Evolutionary conservation across 2,888 invertebrate species (phyloP), one percentile per base, ranked within the genome.

Genomic region (Griposia aprilina): DNA sequence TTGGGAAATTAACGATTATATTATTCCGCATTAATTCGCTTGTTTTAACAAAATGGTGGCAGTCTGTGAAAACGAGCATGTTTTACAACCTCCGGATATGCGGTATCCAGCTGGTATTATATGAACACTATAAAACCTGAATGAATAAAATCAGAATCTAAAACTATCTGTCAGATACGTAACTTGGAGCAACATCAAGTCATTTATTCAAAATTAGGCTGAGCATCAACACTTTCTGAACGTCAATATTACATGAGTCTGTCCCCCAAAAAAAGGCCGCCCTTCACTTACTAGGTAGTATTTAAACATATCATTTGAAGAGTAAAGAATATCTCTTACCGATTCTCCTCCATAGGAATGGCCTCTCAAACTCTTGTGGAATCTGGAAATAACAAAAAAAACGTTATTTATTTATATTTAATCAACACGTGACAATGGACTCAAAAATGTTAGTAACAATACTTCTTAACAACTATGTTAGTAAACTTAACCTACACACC

Each of bases 311-410:
- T 23, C 26, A 26, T 20, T 26, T 26, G 8, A 15, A 68, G 0
- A 30, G 13, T 20, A 30, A n/a, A 52, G 0, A 41, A 15, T 0
- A n/a, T 11, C 10, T 41, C 81, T 81, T 78, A 83, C 81, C 79
- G 55, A 67, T 73, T 72, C 60, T 73, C 60, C 83, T 81, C 83
- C 83, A 81, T 83, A 81, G 72, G 60, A 79, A 62, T 57, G 26
- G 41, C 60, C 79, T 70, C 59, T 26, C 41, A 72, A 78, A 48
- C 66, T 26, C 0, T 82, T 52, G 63, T 65, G 30, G 36, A 67
- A 81, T 73, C 81, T 81, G 83, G 20, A 81, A 83, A 23, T 2
- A 66, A 66, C 62, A 50, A 57, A 66, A 13, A 66, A 8, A 8
- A 7, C 20, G n/a, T 36, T 26, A 68, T 3, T 78, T 41, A 48